Evolutionary conservation across 2,113 vertebrate genomes (phyloP), one percentile per base, ranked within the genome.

Genomic region (Stomatorhinus ivindoensis): DNA sequence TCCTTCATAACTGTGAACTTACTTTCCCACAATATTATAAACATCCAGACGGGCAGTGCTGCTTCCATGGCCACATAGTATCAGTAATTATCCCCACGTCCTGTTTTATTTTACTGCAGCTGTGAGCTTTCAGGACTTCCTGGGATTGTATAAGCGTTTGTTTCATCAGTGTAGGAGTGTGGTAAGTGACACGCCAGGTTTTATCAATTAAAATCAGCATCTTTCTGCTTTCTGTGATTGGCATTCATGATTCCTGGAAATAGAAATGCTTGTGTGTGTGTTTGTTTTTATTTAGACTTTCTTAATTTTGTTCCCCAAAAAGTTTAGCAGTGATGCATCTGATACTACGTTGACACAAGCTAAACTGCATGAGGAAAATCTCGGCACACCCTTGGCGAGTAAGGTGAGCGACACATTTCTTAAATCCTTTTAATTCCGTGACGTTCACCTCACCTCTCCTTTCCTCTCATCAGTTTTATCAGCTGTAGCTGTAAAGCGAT

Each of bases 141-240:
- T 95, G 87, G 92, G 89, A 11, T 82, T 95, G 88, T 95, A 94
- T 91, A 93, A 87, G 46, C 90, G 91, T 3, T 92, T 96, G 39
- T 96, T 93, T 88, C 21, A 89, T 21, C 94, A 95, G 90, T 96
- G 95, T 89, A 90, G 93, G 61, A 92, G 87, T 89, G 94, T 96
- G 94, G 95, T 96, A 90, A 94, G 95, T 86, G 5, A 10, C 39
- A 27, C 87, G 31, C 65, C 48, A 46, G 19, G 42, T 86, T 47
- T 87, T 53, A n/a, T 11, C 15, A 27, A 24, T 85, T 76, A 42
- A 48, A 35, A 27, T 86, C 9, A 35, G 9, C 27, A 31, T 31
- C n/a, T 47, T 3, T 86, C 55, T 44, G 65, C 4, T 42, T 65
- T 88, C 76, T 73, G 17, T 76, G 42, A 9, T n/a, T 76, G 44